Base-by-base conservation (phyloP, 2,888 invertebrate species). In the Helicoverpa assulta region DNA sequence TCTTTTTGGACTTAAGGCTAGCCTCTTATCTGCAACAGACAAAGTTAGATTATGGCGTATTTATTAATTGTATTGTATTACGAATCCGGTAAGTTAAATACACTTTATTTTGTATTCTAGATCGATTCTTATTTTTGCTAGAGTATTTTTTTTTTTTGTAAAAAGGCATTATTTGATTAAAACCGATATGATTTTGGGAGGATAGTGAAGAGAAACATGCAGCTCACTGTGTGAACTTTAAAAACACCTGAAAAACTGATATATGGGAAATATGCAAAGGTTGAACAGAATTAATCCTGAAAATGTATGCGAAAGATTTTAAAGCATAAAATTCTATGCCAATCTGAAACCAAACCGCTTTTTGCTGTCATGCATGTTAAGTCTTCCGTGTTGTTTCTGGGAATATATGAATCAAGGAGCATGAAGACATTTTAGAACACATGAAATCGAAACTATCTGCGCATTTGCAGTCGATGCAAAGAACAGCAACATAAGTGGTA, bases 21-120 rank as follows among this genome's bases (percentile, higher is more conserved):
- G 52, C 43, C 40, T 72, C 57, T 53, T 73, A 37, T 81, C 82
- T 82, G 67, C 50, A 82, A 78, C 6, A 73, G 58, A 77, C 7
- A 57, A 74, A 71, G 60, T 33, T n/a, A 8, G 21, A 29, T 70
- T 67, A 61, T 3, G 66, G 57, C 8, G 19, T 6, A 47, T n/a
- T 5, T 4, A 6, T n/a, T 47, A 47, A 5, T 47, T 40, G 14
- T 14, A 5, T 47, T 40, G 14, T 14, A 12, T 40, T 33, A 26
- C 26, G 40, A 14, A 4, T 14, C 14, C 3, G 12, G 12, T 4
- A 12, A 40, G 12, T 10, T 0, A 40, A 40, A 40, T 14, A 4
- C 4, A 14, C 14, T 14, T 14, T 14, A 4, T 40, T 3, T 37
- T 40, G 37, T 12, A 37, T 37, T 37, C 37, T 10, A 12, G 37